Percentiles rank a stretch among this genome's conserved stretches.
Evolutionary conservation across 2,113 vertebrate genomes (phyloP).

Genomic region (Sinosuthora webbiana): DNA sequence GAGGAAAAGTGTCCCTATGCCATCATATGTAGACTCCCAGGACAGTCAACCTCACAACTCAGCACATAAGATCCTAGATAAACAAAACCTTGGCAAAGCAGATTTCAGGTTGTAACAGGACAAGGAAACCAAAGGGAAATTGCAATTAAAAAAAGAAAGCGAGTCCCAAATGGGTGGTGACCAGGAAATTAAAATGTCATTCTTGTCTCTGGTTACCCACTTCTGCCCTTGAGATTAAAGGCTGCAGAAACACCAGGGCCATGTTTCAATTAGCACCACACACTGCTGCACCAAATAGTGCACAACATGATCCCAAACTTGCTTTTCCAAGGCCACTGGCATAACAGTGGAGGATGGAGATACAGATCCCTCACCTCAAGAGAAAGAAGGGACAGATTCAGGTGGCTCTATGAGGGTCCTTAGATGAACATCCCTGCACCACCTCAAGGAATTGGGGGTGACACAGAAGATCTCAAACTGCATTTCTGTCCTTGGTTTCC

Average conservation of each 20-base stretch:
- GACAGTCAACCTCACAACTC: not conserved
- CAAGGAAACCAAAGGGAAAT: not conserved
- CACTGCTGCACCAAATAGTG: not conserved
- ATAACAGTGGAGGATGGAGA: not conserved
- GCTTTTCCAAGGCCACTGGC: not conserved
- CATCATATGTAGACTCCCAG: not conserved
- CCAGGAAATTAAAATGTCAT: not conserved
- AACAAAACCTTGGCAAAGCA: not conserved
- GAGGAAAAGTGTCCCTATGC: not conserved
- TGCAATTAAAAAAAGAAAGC: not conserved
- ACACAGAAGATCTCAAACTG: not conserved
- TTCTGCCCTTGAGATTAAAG: not conserved
- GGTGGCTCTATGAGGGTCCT: not conserved
- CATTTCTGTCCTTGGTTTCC: not conserved
- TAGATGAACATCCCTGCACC: not conserved
- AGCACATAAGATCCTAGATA: not conserved
- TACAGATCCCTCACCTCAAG: not conserved
- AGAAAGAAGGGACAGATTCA: not conserved
- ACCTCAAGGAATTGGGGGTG: not conserved
- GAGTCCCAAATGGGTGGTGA: not conserved
- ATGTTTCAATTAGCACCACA: not conserved
- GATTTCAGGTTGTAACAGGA: not conserved
- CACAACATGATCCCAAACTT: accelerated
- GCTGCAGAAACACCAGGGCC: not conserved
- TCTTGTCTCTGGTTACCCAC: accelerated